A percentile compares a stretch with the other conserved stretches of the same genome.
phyloP scores from a whole-genome alignment of 2,888 invertebrate genomes.

The Drosophila neoperkinsi region DNA sequence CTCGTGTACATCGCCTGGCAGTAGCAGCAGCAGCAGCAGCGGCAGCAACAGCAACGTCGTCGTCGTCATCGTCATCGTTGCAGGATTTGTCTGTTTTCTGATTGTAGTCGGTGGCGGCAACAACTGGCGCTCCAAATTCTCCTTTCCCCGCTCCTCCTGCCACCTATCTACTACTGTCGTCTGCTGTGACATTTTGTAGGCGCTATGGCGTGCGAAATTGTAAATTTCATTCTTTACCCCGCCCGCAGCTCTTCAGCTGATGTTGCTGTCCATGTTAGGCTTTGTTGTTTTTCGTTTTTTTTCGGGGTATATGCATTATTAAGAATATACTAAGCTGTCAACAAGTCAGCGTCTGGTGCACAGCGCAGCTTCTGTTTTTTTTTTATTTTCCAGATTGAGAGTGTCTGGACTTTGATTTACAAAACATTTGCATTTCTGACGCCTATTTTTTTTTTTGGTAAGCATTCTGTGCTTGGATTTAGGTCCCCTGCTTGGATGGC shows the following conservation, averaged over 20 bases:
- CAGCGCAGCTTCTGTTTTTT: slow-evolving; percentile 20
- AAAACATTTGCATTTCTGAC: slow-evolving; percentile 39
- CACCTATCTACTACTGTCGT: slow-evolving; percentile 2
- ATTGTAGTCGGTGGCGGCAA: slow-evolving; percentile 49
- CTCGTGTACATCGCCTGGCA: slow-evolving; percentile 51
- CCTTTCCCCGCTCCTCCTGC: background rate
- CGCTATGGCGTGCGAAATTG: slow-evolving; percentile 79
- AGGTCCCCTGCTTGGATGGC: background rate
- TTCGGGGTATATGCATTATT: slow-evolving; percentile 67
- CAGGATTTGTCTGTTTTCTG: slow-evolving; percentile 77
- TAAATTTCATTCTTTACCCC: slow-evolving; percentile 65
- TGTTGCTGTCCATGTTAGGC: slow-evolving; percentile 41
- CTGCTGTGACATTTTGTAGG: slow-evolving; percentile 73
- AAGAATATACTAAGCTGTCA: slow-evolving; percentile 80
- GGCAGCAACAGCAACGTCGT: slow-evolving; percentile 4
- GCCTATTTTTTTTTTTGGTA: background rate
- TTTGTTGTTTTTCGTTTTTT: slow-evolving; percentile 34
- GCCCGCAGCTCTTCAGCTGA: slow-evolving; percentile 8
- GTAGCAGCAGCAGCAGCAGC: background rate
- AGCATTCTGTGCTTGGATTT: background rate
- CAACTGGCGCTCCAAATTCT: slow-evolving; percentile 20
- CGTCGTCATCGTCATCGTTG: slow-evolving; percentile 34
- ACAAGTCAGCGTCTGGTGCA: slow-evolving; percentile 71
- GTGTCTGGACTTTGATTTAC: slow-evolving; percentile 33
- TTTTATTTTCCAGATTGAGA: background rate